Base-by-base conservation (phyloP, 2,888 invertebrate genomes). In the Melinaea marsaeus region DNA sequence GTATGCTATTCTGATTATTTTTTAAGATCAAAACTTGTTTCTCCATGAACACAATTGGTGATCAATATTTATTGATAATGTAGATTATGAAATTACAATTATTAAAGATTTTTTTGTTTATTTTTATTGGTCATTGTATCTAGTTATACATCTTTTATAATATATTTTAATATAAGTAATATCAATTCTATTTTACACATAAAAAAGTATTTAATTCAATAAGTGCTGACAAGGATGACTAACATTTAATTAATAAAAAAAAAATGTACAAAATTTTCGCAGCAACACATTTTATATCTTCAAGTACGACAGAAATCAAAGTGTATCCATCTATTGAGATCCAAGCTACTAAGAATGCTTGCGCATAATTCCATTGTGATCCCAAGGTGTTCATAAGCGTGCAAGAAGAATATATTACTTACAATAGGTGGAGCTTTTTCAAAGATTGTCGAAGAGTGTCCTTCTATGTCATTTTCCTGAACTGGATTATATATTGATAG, bases 321-420 rank as follows among this genome's bases (percentile, higher is more conserved):
- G 48, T 86, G 77, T 57, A 90, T 82, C 88, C 88, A 87, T 71
- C 81, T 81, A 68, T 86, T 85, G 34, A 84, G 75, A 72, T 90
- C 89, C 62, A 90, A 75, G 58, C 89, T 88, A 62, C 86, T 86
- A 0, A 90, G 67, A 3, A 86, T 69, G 56, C 88, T 90, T 47
- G 85, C 86, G 65, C 82, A 81, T 13, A 73, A 47, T 61, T 90
- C 88, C 4, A 88, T 79, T 34, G 85, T 77, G 2, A 57, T 64
- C 2, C 71, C 75, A 4, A 90, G 70, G 59, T 84, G 82, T 2
- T 85, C 83, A 64, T 80, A 81, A 51, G 80, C 77, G 34, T 76
- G 75, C 33, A 88, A 64, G 58, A 81, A 86, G 65, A 87, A 88
- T 57, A 86, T 60, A 67, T 84, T 80, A 33, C 70, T 74, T 22